Evolutionary conservation across 2,113 vertebrate genomes (phyloP).

Genomic region (Chionis minor): DNA sequence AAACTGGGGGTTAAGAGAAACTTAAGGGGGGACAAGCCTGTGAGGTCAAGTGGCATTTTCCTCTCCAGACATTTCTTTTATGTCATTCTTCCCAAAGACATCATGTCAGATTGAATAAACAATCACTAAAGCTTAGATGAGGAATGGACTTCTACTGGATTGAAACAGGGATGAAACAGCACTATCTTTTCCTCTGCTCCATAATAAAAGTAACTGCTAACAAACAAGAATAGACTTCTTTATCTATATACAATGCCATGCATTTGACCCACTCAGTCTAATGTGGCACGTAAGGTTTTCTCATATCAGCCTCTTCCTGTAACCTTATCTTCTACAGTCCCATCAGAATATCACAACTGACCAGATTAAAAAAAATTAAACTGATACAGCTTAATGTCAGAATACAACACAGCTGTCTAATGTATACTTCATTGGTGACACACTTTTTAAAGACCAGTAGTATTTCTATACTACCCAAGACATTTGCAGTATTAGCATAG

Average conservation of each 20-base stretch:
- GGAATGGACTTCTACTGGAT: slow-evolving; percentile 24
- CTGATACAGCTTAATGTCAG: neutral
- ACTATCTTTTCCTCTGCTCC: slow-evolving; percentile 13
- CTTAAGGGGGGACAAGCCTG: neutral
- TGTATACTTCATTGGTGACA: neutral
- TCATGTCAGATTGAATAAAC: slow-evolving; percentile 48
- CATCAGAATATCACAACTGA: slow-evolving; percentile 27
- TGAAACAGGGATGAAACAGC: neutral
- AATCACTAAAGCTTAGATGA: slow-evolving; percentile 38
- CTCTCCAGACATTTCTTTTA: slow-evolving; percentile 23
- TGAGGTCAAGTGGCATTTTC: slow-evolving; percentile 47
- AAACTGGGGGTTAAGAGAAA: slow-evolving; percentile 40
- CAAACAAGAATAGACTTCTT: neutral
- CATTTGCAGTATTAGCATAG: neutral
- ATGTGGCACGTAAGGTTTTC: neutral
- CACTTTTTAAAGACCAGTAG: neutral
- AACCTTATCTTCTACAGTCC: slow-evolving; percentile 33
- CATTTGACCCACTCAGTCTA: slow-evolving; percentile 10
- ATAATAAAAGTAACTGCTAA: slow-evolving; percentile 2
- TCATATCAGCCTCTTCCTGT: slow-evolving; percentile 36
- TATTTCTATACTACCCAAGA: neutral
- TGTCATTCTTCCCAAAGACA: slow-evolving; percentile 27
- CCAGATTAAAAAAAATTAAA: slow-evolving; percentile 37
- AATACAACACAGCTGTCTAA: slow-evolving; percentile 29
- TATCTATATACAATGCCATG: neutral